phyloP scores from a whole-genome alignment of 35 echinoderm and acorn worm species.

The Ophioderma brevispina region DNA sequence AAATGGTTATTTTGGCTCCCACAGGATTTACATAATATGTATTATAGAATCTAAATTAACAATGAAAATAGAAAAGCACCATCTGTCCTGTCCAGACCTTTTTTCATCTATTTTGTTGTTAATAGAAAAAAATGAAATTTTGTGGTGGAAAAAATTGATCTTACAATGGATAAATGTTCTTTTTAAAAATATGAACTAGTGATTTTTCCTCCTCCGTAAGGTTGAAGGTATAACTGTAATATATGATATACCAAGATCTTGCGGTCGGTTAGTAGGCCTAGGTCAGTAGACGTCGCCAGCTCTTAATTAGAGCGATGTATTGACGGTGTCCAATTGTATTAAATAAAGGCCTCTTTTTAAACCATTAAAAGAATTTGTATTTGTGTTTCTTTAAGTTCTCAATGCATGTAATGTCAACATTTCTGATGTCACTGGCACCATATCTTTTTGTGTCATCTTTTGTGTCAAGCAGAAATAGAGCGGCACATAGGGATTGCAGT shows the following conservation, averaged over 20 bases:
- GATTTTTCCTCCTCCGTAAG: neutral
- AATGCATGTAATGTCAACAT: too few relatives aligned
- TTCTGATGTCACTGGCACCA: too few relatives aligned
- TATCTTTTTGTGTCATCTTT: too few relatives aligned
- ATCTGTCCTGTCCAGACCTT: neutral
- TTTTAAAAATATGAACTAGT: neutral
- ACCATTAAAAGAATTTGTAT: neutral
- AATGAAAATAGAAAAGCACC: neutral
- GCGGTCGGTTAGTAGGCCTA: neutral
- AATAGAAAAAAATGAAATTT: constrained; percentile 16
- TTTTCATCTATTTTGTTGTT: constrained; percentile 15
- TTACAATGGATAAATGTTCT: neutral
- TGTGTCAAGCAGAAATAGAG: too few relatives aligned
- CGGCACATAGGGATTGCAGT: too few relatives aligned
- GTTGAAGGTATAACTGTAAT: constrained; percentile 2
- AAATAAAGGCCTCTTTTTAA: constrained; percentile 14
- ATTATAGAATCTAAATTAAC: neutral
- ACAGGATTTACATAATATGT: neutral
- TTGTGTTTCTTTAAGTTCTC: too few relatives aligned
- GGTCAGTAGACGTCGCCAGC: constrained; percentile 2
- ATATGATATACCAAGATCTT: neutral
- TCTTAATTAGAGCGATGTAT: neutral
- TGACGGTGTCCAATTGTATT: constrained; percentile 3
- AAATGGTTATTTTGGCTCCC: too few relatives aligned
- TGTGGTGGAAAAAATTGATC: neutral